A percentile compares a stretch with the other conserved stretches of the same genome.
phyloP scores from a whole-genome alignment of 2,797 vertebrate genomes.

The Characodon lateralis region DNA sequence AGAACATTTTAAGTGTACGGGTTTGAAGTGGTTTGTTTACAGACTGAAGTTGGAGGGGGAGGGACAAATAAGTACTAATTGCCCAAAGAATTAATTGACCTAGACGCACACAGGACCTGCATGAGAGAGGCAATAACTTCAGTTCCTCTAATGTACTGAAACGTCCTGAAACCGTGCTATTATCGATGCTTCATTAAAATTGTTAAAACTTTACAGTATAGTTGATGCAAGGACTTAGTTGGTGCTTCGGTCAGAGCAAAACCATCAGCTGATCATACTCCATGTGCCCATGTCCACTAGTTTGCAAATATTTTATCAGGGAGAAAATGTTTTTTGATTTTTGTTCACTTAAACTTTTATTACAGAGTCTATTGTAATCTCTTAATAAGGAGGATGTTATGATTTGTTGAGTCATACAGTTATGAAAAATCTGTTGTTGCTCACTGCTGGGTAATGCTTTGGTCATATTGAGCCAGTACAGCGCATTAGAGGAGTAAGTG shows the following conservation, averaged over 20 bases:
- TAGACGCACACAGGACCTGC: background rate
- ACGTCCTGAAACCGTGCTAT: background rate
- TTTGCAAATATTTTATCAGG: background rate
- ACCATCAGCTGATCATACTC: conserved; percentile 15
- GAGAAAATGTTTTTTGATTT: conserved; percentile 6
- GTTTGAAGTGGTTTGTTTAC: background rate
- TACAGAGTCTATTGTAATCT: conserved; percentile 11
- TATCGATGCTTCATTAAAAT: conserved; percentile 14
- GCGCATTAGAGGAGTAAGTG: conserved; percentile 65
- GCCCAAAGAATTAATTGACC: background rate
- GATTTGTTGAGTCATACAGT: conserved; percentile 53
- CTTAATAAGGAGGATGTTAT: conserved; percentile 34
- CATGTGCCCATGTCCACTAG: conserved; percentile 1
- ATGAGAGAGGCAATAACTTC: background rate
- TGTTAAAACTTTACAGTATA: background rate
- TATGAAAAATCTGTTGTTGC: conserved; percentile 62
- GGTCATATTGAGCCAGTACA: conserved; percentile 63
- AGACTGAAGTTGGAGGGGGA: background rate
- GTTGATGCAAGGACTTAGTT: conserved; percentile 23
- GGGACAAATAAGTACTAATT: background rate
- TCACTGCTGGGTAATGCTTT: conserved; percentile 54
- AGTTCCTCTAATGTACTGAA: background rate
- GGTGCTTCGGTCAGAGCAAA: background rate
- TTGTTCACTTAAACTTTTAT: conserved; percentile 4
- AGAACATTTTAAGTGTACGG: background rate